A percentile compares a stretch with the other conserved stretches of the same genome.
These are phyloP conservation scores for Enteromius thamalakanensis DNA, from an alignment of 2,797 vertebrate genomes.

Conservation along the genomic window DNA sequence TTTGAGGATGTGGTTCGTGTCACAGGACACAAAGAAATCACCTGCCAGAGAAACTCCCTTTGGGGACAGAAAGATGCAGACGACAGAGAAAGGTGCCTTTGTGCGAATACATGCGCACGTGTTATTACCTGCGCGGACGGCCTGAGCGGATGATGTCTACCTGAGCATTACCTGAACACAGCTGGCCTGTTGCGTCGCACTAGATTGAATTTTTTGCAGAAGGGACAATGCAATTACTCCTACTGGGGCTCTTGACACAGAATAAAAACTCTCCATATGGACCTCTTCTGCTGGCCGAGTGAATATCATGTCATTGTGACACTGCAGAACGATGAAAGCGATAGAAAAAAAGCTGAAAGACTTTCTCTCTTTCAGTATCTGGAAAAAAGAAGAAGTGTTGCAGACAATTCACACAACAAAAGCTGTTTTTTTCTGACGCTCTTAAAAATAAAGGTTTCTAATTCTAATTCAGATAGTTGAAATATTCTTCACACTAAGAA, in stretches of 20 bases:
- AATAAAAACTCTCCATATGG: conserved; percentile 51
- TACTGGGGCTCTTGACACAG: conserved; percentile 43
- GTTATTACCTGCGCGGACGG: neutral
- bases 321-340: conserved; percentile 17
- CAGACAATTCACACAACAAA: neutral
- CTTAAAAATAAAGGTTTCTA: conserved; percentile 5
- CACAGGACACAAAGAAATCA: conserved; percentile 42
- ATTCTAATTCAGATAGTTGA: too few species aligned
- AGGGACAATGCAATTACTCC: conserved; percentile 53
- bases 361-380: conserved; percentile 21
- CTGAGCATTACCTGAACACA: conserved; percentile 59
- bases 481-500: neutral
- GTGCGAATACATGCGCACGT: neutral
- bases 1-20: conserved; percentile 41
- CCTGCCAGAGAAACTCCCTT: conserved; percentile 31
- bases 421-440: neutral
- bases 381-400: conserved; percentile 13
- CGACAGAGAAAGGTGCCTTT: conserved; percentile 24
- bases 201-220: conserved; percentile 58
- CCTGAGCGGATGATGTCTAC: conserved; percentile 41
- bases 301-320: conserved; percentile 37
- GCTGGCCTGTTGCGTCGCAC: conserved; percentile 52
- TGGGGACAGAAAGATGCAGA: conserved; percentile 13
- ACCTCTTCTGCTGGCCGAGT: conserved; percentile 21
- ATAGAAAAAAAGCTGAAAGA: conserved; percentile 17